Percentiles rank a stretch among this genome's conserved stretches.
These are phyloP conservation scores for Dasypogon diadema DNA, from an alignment of 2,888 invertebrate species.

Conservation along the genomic window DNA sequence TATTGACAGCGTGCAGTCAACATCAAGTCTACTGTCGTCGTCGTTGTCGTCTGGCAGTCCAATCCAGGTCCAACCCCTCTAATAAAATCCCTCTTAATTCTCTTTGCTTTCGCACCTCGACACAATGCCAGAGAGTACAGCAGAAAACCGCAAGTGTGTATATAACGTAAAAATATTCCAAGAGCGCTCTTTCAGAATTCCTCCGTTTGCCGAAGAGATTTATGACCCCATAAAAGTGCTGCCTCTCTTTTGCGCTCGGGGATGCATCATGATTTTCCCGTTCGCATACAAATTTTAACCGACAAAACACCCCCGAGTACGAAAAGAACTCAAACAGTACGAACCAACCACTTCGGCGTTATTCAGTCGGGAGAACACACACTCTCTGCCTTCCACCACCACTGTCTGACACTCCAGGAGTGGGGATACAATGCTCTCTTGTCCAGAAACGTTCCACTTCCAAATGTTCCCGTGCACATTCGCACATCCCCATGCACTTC, in stretches of 20 bases:
- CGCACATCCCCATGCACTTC: not conserved
- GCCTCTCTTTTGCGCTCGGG: constrained; percentile 6
- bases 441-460: not conserved
- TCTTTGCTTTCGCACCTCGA: constrained; percentile 30
- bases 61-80: not conserved
- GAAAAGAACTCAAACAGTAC: constrained; percentile 21
- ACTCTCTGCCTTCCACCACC: not conserved
- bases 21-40: constrained; percentile 16
- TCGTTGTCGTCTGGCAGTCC: not conserved
- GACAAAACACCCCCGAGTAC: not conserved
- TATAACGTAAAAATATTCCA: constrained; percentile 9
- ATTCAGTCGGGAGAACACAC: not conserved
- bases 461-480: not conserved
- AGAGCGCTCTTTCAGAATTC: constrained; percentile 21
- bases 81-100: constrained; percentile 38
- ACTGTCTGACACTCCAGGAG: not conserved
- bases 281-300: not conserved
- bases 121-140: constrained; percentile 1
- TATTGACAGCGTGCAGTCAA: constrained; percentile 45
- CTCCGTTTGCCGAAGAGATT: constrained; percentile 26
- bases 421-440: constrained; percentile 8
- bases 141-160: constrained; percentile 13
- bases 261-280: not conserved
- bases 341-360: not conserved
- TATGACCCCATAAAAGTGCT: constrained; percentile 9